Evolutionary conservation across 2,888 invertebrate genomes (phyloP), one percentile per base, ranked within the genome.

Genomic region (Pseudococcus jackbeardsleyi): DNA sequence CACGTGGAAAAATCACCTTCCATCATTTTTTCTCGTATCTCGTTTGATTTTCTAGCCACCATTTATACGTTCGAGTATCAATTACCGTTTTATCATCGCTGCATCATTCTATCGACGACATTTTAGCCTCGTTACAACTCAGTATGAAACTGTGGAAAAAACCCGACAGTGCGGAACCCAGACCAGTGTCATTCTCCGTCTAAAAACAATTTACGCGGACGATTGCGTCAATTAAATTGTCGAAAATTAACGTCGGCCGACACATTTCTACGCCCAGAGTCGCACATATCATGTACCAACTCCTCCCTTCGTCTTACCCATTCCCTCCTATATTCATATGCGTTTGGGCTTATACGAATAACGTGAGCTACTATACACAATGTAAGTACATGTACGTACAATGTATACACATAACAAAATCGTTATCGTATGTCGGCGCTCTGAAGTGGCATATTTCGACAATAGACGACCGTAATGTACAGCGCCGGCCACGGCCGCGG

Each of bases 221-320:
- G 64, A 85, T 54, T 33, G 85, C 64, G 85, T 79, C 79, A 26
- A 79, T 79, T 42, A 7, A 79, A 79, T 79, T 79, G 79, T 79
- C 19, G 17, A 42, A 42, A 79, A 79, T 79, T 79, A 79, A 42
- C 77, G 15, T 12, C 79, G 33, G 17, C 0, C 46, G 46, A 42
- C 42, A 42, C 79, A 39, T 77, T 77, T 22, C 68, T 33, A 33
- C 68, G 68, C 11, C 33, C 42, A 79, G 42, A 79, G 79, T 42
- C 46, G 15, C n/a, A n/a, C n/a, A 19, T 42, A 33, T 72, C 15
- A 33, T 72, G 11, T 26, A 33, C 22, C 68, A 72, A 12, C 68
- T 33, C 15, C 68, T 33, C 11, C 33, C 6, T 8, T 22, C 1
- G 64, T 64, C 6, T 22, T 19, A 3, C 22, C 7, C 64, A 22